Percentiles rank a stretch among this genome's conserved stretches.
phyloP scores from a whole-genome alignment of 2,797 vertebrate genomes.

The Mormyrops boulengeri region DNA sequence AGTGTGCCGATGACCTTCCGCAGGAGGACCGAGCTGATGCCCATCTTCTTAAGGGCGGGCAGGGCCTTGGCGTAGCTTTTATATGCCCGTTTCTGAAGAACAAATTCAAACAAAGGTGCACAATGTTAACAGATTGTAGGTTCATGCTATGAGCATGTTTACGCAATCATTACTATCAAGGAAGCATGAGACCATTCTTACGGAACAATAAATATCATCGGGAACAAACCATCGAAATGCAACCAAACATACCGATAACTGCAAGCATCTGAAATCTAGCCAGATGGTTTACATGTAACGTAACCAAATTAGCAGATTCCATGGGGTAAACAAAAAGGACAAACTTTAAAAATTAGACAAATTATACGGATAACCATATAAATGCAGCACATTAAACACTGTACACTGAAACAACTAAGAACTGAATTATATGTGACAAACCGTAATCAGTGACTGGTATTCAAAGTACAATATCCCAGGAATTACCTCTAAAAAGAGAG shows the following conservation, averaged over 20 bases:
- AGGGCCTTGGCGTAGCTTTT: constrained; percentile 94
- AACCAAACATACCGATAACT: no score
- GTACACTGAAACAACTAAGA: background rate
- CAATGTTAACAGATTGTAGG: background rate
- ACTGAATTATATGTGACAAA: background rate
- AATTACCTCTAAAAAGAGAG: background rate
- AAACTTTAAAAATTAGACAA: background rate
- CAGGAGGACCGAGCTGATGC: constrained; percentile 88
- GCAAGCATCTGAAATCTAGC: background rate
- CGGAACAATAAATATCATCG: background rate
- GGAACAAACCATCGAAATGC: background rate
- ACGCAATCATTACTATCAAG: background rate
- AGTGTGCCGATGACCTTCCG: constrained; percentile 92
- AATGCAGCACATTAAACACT: background rate
- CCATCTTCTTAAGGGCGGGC: constrained; percentile 89
- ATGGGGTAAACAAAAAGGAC: background rate
- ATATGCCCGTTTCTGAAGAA: constrained; percentile 89
- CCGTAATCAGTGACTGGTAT: background rate
- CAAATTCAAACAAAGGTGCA: constrained; percentile 8
- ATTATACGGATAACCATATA: background rate
- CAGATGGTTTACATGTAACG: background rate
- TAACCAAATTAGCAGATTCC: background rate
- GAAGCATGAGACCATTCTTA: background rate
- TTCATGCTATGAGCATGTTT: background rate
- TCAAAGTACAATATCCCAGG: no score